phyloP scores from a whole-genome alignment of 2,113 vertebrate species.

The Siniperca knerii region DNA sequence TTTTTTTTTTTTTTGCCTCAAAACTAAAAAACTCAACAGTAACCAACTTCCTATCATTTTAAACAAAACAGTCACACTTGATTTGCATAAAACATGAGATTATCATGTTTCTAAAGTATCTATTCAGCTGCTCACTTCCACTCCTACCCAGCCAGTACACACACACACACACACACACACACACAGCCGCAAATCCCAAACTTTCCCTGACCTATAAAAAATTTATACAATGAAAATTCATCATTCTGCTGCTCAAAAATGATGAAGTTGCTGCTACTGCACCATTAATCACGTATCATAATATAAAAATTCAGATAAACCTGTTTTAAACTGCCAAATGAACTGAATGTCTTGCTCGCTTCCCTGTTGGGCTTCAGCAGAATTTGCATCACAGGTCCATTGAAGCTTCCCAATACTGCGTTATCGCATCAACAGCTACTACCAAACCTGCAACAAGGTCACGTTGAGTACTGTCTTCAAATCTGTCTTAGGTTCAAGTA shows the following conservation, averaged over 20 bases:
- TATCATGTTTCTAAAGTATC: not conserved
- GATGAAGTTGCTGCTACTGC: conserved; percentile 15
- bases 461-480: too few species aligned
- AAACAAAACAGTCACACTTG: not conserved
- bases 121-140: not conserved
- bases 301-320: conserved; percentile 10
- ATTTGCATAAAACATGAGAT: not conserved
- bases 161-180: not conserved
- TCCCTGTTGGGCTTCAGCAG: not conserved
- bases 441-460: too few species aligned
- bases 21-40: not conserved
- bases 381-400: not conserved
- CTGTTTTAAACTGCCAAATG: conserved; percentile 4
- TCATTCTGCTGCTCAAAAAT: conserved; percentile 8
- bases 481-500: too few species aligned
- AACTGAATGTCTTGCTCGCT: not conserved
- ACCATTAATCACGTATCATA: conserved; percentile 14
- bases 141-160: too few species aligned
- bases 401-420: not conserved
- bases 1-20: not conserved
- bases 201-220: conserved; percentile 1
- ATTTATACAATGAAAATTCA: conserved; percentile 8
- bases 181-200: not conserved
- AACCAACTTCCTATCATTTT: not conserved
- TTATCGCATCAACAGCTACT: too few species aligned